These are phyloP conservation scores for Meteorus sp. DNA, from an alignment of 1,140 invertebrate genomes.

Conservation along the genomic window DNA sequence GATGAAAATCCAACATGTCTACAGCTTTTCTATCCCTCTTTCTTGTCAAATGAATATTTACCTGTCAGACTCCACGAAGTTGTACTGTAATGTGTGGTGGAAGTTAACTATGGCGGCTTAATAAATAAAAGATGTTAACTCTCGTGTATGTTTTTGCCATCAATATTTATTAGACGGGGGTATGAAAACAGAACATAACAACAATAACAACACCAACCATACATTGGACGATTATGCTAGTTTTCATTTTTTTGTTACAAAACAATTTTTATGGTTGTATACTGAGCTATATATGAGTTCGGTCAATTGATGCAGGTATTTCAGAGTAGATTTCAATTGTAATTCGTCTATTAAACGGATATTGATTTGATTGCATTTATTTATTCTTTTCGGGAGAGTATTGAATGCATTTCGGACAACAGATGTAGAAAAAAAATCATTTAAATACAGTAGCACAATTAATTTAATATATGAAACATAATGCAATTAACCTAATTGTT, in stretches of 20 bases:
- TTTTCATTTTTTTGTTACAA: too few relatives aligned
- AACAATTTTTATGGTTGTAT: too few relatives aligned
- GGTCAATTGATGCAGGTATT: too few relatives aligned
- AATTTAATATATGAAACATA: constrained; percentile 4
- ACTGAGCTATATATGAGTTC: too few relatives aligned
- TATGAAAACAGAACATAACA: too few relatives aligned
- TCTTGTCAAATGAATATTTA: constrained; percentile 17
- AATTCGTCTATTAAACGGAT: too few relatives aligned
- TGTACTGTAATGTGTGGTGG: constrained; percentile 41
- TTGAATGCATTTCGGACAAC: not conserved
- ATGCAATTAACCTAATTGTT: not conserved
- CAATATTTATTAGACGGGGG: not conserved
- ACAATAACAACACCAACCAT: too few relatives aligned
- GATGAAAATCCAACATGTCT: constrained; percentile 22
- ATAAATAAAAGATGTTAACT: constrained; percentile 45
- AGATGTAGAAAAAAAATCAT: not conserved
- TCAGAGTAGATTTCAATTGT: too few relatives aligned
- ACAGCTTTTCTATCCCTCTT: constrained; percentile 31
- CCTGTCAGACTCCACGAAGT: constrained; percentile 19
- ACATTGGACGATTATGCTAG: too few relatives aligned
- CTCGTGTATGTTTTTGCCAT: constrained; percentile 22
- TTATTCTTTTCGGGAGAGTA: too few relatives aligned
- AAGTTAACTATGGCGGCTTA: constrained; percentile 43
- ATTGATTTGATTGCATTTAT: too few relatives aligned
- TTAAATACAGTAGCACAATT: constrained; percentile 2